Base-by-base conservation (phyloP, 2,113 vertebrate genomes). In the Dicrurus megarhynchus region DNA sequence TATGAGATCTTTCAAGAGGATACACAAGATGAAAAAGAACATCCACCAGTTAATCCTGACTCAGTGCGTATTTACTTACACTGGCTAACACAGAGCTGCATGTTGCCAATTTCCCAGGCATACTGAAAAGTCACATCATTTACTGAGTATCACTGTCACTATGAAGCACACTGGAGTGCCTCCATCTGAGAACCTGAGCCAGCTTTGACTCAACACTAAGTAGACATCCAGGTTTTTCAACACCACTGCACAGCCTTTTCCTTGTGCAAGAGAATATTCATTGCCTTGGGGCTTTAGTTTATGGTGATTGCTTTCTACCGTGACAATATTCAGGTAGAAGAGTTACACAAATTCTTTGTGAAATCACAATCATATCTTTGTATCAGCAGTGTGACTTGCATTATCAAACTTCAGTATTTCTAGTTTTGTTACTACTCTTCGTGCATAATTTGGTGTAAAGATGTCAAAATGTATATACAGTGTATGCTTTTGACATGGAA, bases 151-250 rank as follows among this genome's bases (percentile, higher is more conserved):
- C 91, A 17, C 76, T 89, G 91, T 89, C 94, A 68, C 84, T 78
- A 10, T 16, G n/a, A 68, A 91, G 84, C 77, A 79, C 44, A 11
- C 39, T 96, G 87, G 84, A 91, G 49, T 39, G 46, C 35, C 81
- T 87, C 77, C 67, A 81, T 57, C 81, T 65, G 53, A 79, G 91
- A 68, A 73, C 13, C 69, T 57, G 44, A 78, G 84, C 87, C 91
- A 96, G 61, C 65, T 94, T 96, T 87, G 59, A 91, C 67, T 93
- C 81, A 93, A 65, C 5, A 6, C 64, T 55, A 77, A 90, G 85
- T 8, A 90, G 90, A 76, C 75, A 88, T 81, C 46, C 93, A 77
- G 42, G 35, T 39, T 95, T 97, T 91, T 79, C 82, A 94, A 26
- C 68, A 77, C 39, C 35, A 46, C 82, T 85, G 61, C 13, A 1